These are phyloP conservation scores for Oxystoma pomonae DNA, from an alignment of 2,888 invertebrate species.

Conservation along the genomic window DNA sequence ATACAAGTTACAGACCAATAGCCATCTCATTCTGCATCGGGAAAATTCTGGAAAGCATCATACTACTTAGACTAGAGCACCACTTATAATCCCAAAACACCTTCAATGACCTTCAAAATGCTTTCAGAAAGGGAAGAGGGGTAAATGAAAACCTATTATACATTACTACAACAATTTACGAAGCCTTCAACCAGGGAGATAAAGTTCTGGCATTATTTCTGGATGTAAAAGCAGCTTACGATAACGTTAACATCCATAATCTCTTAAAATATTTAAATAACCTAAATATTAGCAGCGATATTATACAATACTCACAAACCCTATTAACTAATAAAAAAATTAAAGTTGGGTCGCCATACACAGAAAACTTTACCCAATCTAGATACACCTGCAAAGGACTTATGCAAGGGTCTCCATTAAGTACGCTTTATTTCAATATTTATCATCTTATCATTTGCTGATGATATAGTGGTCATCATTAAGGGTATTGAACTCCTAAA, in stretches of 20 bases:
- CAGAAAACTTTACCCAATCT: not conserved
- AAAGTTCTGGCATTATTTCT: conserved; percentile 2
- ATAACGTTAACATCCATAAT: not conserved
- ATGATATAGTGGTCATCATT: not conserved
- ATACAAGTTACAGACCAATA: conserved; percentile 1
- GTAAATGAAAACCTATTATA: not conserved
- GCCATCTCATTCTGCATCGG: not conserved
- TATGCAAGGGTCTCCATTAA: not conserved
- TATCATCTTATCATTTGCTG: conserved; percentile 2
- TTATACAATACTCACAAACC: not conserved
- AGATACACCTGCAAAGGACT: not conserved
- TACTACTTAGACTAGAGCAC: not conserved
- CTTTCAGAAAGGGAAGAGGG: not conserved
- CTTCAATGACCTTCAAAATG: not conserved
- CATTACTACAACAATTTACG: not conserved
- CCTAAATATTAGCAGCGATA: not conserved
- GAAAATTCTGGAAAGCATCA: not conserved
- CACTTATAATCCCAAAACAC: not conserved
- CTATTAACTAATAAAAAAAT: not conserved
- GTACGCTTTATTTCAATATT: not conserved
- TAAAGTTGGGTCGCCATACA: not conserved
- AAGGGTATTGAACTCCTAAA: not conserved
- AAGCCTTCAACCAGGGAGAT: not conserved
- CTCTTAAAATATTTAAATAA: not conserved
- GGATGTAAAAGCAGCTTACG: conserved; percentile 7